Percentiles rank a stretch among this genome's conserved stretches.
phyloP scores from a whole-genome alignment of 2,797 vertebrate genomes.

The Periparus ater region DNA sequence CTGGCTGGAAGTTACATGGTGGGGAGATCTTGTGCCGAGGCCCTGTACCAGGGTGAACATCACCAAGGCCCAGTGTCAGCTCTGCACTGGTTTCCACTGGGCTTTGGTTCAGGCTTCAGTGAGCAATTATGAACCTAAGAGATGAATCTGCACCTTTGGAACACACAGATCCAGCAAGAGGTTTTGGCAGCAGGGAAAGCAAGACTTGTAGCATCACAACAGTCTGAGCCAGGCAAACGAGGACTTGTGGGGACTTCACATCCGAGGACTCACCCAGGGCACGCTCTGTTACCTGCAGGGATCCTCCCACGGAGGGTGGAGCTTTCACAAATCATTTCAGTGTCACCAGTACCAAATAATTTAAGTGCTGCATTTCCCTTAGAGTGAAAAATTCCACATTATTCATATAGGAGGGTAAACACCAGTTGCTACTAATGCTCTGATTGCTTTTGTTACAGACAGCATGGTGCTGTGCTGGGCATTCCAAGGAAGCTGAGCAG shows the following conservation, averaged over 20 bases:
- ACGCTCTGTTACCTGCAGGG: background rate
- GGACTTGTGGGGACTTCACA: background rate
- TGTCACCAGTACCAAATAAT: background rate
- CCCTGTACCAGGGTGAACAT: background rate
- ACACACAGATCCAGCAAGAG: background rate
- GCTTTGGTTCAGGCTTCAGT: background rate
- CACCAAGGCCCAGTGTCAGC: background rate
- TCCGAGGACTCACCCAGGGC: background rate
- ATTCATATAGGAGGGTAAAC: background rate
- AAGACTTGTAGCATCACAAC: background rate
- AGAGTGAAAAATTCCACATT: background rate
- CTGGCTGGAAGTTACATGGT: background rate
- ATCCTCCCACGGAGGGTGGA: background rate
- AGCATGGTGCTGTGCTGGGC: background rate
- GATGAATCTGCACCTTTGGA: background rate
- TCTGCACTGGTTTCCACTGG: background rate
- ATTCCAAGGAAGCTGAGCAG: background rate
- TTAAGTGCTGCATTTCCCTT: background rate
- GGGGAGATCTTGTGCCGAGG: background rate
- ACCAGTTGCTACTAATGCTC: background rate
- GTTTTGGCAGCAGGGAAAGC: background rate
- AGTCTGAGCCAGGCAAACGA: background rate
- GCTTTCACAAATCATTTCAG: background rate
- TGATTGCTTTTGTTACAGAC: background rate
- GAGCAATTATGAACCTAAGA: background rate